Conservation (phyloP, 2,113 vertebrate genomes). For the Conger conger region DNA sequence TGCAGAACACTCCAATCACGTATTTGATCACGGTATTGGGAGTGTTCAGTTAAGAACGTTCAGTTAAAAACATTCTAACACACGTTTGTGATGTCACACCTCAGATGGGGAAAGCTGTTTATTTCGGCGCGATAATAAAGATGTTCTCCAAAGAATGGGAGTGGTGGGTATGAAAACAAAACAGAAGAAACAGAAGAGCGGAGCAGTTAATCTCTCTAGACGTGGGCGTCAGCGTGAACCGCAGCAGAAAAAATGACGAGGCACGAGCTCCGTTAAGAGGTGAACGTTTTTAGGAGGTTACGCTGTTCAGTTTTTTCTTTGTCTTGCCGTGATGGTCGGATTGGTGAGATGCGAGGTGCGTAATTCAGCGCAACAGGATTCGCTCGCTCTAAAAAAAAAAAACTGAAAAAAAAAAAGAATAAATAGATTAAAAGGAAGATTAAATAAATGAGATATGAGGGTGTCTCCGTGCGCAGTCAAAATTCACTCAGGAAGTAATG, state of each 20-base stretch:
- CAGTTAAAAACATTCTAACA: too few species aligned
- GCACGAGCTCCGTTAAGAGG: background rate
- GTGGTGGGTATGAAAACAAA: too few species aligned
- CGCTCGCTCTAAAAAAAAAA: slow-evolving; percentile 27
- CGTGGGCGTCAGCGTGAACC: background rate
- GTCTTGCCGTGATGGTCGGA: slow-evolving; percentile 25
- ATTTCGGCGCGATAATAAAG: too few species aligned
- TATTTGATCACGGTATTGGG: too few species aligned
- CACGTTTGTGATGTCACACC: too few species aligned
- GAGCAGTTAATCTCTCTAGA: background rate
- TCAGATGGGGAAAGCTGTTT: too few species aligned
- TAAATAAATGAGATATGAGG: slow-evolving; percentile 58
- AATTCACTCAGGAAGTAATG: slow-evolving; percentile 14
- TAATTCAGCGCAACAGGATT: slow-evolving; percentile 56
- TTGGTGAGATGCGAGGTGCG: slow-evolving; percentile 50
- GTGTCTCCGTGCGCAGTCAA: slow-evolving; percentile 13
- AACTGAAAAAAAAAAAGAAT: slow-evolving; percentile 29
- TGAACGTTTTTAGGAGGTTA: slow-evolving; percentile 12
- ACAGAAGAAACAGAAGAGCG: too few species aligned
- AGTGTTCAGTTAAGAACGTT: too few species aligned
- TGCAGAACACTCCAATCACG: too few species aligned
- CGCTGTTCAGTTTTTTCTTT: slow-evolving; percentile 16
- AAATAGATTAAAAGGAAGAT: slow-evolving; percentile 38
- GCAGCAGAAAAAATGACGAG: too few species aligned
- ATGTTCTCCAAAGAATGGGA: too few species aligned